Base-by-base conservation (phyloP, 2,797 vertebrate genomes). In the Gymnopithys bicolor region DNA sequence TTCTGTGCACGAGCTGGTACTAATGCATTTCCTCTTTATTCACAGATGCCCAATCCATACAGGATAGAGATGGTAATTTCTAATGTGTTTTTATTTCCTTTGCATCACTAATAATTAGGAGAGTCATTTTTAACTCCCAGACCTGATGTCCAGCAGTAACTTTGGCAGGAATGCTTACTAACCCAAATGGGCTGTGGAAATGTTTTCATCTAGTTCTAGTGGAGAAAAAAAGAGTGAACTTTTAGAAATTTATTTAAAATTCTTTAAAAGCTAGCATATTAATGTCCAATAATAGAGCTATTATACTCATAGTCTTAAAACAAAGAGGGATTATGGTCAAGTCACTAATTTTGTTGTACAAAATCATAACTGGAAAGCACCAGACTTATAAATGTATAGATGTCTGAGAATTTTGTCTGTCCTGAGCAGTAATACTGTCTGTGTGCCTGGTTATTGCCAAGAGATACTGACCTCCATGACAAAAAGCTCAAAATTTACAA, bases 41-140 rank as follows among this genome's bases (percentile, higher is more conserved):
- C 92, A 75, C 94, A 97, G 97, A 90, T 83, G 95, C 91, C 19
- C 46, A 52, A 60, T 91, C 96, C 68, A 78, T 94, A 74, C 82
- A 16, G 58, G 80, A 95, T 32, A 43, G 84, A 89, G 68, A 94
- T 28, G 97, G 97, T 97, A 97, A 96, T 68, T 82, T 22, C 35
- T 52, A 52, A 9, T 25, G 28, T 66, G 24, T 58, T 71, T 52
- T 86, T 70, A 49, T 70, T 83, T 82, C 21, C 21, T 56, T 70
- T 58, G 4, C 48, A 49, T 41, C 28, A 43, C 48, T 96, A 90
- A 87, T 48, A 68, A 71, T 70, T 74, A 53, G 10, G 48, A 84
- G 24, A 87, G n/a, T 64, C 0, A 32, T 41, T 84, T 86, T 32
- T 67, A 94, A 66, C 55, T 83, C 35, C 28, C 32, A 58, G 64